Conservation (phyloP, 1,140 invertebrate genomes). For the Drosophila watanabei region DNA sequence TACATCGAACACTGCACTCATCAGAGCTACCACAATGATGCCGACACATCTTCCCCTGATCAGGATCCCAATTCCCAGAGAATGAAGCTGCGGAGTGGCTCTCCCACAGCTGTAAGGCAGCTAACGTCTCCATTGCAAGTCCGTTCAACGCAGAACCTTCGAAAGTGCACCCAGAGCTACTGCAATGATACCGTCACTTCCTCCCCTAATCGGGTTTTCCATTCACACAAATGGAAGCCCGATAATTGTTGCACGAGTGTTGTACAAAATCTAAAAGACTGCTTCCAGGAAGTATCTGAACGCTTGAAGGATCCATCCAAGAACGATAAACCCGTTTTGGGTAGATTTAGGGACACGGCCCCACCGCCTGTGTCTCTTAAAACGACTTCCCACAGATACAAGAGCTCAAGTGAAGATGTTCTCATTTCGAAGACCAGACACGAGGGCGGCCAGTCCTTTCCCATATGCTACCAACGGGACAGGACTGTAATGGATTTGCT, state of each 20-base stretch:
- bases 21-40: no score
- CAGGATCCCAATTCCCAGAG: background rate
- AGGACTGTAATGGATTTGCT: background rate
- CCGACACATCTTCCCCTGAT: no score
- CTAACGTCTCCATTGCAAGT: background rate
- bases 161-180: background rate
- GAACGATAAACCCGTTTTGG: background rate
- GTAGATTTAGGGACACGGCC: background rate
- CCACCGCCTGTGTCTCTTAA: background rate
- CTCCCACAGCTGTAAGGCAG: background rate
- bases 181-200: background rate
- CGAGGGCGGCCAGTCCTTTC: background rate
- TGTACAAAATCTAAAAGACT: constrained; percentile 12
- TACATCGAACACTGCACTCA: no score
- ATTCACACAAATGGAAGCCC: background rate
- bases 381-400: background rate
- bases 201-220: background rate
- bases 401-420: background rate
- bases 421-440: background rate
- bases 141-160: background rate
- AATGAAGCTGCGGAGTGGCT: background rate
- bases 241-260: background rate
- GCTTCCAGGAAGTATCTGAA: constrained; percentile 26
- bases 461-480: background rate
- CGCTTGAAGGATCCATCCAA: background rate